Evolutionary conservation across 2,113 vertebrate genomes (phyloP).

Genomic region (Phylloscopus whistleri): DNA sequence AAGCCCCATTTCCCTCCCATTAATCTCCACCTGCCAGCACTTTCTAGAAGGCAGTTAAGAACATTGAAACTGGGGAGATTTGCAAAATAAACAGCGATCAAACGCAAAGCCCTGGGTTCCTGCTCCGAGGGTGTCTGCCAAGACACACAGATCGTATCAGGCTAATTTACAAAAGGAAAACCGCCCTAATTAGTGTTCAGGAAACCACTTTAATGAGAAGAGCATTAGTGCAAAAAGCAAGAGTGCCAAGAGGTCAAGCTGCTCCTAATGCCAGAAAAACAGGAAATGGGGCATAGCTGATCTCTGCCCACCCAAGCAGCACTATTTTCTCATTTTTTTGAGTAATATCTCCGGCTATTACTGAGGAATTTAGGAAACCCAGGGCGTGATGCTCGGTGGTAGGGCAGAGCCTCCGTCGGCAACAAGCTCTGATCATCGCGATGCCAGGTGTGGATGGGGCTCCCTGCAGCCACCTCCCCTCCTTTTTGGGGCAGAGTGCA

Average conservation of each 20-base stretch:
- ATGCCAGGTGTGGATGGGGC: rapidly evolving
- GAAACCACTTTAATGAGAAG: constrained; percentile 40
- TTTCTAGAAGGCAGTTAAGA: background rate
- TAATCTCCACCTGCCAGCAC: background rate
- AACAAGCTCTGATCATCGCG: rapidly evolving
- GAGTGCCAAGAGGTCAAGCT: background rate
- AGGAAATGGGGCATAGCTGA: background rate
- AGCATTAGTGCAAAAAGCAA: background rate
- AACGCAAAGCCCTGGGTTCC: background rate
- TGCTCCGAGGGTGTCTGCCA: constrained; percentile 14
- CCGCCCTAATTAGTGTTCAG: constrained; percentile 40
- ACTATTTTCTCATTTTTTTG: background rate
- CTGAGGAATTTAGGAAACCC: background rate
- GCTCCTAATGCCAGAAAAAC: background rate
- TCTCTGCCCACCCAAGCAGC: background rate
- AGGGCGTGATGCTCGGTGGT: background rate
- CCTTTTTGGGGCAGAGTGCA: rapidly evolving
- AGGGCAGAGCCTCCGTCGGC: rapidly evolving
- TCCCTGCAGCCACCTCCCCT: background rate
- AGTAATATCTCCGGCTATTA: background rate
- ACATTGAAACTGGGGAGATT: background rate
- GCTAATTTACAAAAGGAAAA: constrained; percentile 54
- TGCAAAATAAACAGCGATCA: constrained; percentile 52
- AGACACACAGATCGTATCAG: constrained; percentile 46
- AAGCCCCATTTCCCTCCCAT: background rate